These are phyloP conservation scores for Oostethus manadensis DNA, from an alignment of 2,113 vertebrate genomes.

Conservation along the genomic window DNA sequence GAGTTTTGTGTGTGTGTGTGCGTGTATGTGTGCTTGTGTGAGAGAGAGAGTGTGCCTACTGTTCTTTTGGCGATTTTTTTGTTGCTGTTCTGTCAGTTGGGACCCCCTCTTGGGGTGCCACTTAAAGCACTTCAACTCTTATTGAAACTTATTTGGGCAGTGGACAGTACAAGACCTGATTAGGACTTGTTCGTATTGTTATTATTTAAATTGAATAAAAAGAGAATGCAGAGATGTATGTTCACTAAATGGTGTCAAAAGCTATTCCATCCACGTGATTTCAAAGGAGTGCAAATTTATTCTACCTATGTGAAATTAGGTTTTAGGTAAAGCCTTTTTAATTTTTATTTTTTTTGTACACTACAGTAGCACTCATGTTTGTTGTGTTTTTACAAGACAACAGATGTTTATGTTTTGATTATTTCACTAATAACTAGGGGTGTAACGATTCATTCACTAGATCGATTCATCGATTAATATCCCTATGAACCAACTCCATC, in stretches of 20 bases:
- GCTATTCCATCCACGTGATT: background rate
- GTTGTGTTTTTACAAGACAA: background rate
- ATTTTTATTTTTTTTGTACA: too few species aligned
- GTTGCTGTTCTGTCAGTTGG: slow-evolving; percentile 47
- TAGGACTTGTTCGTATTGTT: slow-evolving; percentile 65
- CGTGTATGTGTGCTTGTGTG: slow-evolving; percentile 1
- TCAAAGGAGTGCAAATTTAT: too few species aligned
- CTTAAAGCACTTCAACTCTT: slow-evolving; percentile 60
- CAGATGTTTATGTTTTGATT: too few species aligned
- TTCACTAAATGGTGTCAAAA: slow-evolving; percentile 13
- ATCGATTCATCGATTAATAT: too few species aligned
- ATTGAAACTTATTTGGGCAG: slow-evolving; percentile 50
- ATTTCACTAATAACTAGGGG: too few species aligned
- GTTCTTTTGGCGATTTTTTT: slow-evolving; percentile 28
- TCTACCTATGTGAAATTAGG: background rate
- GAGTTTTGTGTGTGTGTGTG: slow-evolving; percentile 22
- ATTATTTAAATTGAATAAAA: slow-evolving; percentile 73
- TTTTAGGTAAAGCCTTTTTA: background rate
- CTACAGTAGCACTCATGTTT: too few species aligned
- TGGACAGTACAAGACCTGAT: slow-evolving; percentile 55
- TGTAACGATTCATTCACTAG: too few species aligned
- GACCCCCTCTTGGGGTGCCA: slow-evolving; percentile 32
- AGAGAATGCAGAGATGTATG: slow-evolving; percentile 35
- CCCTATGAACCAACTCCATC: too few species aligned
- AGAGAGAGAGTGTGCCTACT: slow-evolving; percentile 20